phyloP scores from a whole-genome alignment of 1,140 invertebrate genomes.

The Solenopsis fugax region DNA sequence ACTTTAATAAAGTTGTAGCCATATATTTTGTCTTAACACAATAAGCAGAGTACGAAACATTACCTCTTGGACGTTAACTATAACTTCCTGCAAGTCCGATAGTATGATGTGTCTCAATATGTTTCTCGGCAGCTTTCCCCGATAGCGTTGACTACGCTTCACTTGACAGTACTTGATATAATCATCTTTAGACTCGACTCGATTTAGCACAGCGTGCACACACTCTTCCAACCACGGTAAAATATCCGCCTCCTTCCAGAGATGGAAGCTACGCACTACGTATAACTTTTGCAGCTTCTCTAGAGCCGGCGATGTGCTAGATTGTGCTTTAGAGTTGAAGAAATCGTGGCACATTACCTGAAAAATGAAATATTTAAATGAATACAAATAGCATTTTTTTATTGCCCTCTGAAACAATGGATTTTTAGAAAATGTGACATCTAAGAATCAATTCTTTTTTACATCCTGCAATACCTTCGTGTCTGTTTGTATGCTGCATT shows the following conservation, averaged over 20 bases:
- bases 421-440: not conserved
- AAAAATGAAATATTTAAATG: conserved; percentile 37
- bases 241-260: conserved; percentile 93
- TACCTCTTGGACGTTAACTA: conserved; percentile 87
- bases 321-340: conserved; percentile 79
- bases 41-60: conserved; percentile 20
- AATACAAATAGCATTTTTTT: conserved; percentile 19
- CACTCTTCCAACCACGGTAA: conserved; percentile 93
- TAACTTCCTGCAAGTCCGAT: conserved; percentile 92
- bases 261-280: conserved; percentile 90
- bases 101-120: conserved; percentile 93
- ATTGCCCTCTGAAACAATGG: not conserved
- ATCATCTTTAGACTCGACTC: conserved; percentile 89
- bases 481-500: conserved; percentile 92
- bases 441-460: not conserved
- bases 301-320: conserved; percentile 88
- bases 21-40: not conserved
- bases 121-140: conserved; percentile 90
- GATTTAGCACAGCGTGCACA: conserved; percentile 89
- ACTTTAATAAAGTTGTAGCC: conserved; percentile 14
- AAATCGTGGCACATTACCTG: conserved; percentile 80
- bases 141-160: conserved; percentile 89
- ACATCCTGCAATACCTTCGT: conserved; percentile 86
- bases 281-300: conserved; percentile 92
- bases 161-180: conserved; percentile 88